These are phyloP conservation scores for Staurois parvus DNA, from an alignment of 2,797 vertebrate genomes.

Conservation along the genomic window DNA sequence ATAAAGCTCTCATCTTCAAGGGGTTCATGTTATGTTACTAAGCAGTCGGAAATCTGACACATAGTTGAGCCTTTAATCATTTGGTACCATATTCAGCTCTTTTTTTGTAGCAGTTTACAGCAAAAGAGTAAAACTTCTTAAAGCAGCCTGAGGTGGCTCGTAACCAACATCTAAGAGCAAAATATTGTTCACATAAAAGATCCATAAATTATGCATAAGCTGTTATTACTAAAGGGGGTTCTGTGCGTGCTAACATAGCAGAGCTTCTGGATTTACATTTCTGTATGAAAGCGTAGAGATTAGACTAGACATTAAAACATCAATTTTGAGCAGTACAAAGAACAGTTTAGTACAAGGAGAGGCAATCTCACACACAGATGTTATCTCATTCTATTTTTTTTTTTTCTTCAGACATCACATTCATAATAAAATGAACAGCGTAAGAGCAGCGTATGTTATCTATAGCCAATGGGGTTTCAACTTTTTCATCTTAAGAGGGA, in stretches of 20 bases:
- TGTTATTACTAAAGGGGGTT: constrained; percentile 6
- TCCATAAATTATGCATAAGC: constrained; percentile 47
- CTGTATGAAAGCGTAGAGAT: constrained; percentile 9
- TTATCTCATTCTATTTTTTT: background rate
- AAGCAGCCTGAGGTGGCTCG: constrained; percentile 18
- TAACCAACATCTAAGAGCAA: constrained; percentile 40
- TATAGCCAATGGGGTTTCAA: background rate
- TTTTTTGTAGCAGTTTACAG: background rate
- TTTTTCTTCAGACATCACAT: background rate
- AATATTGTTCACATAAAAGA: constrained; percentile 48
- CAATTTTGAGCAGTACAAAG: constrained; percentile 4
- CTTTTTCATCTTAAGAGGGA: background rate
- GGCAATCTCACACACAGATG: constrained; percentile 19
- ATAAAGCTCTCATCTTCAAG: background rate
- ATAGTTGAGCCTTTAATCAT: background rate
- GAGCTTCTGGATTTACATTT: constrained; percentile 20
- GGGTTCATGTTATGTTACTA: background rate
- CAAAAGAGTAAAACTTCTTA: background rate
- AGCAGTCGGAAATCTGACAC: background rate
- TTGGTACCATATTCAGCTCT: background rate
- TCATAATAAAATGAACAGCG: background rate
- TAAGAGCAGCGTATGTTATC: background rate
- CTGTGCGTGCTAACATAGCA: constrained; percentile 3
- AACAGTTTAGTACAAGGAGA: background rate
- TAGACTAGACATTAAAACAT: constrained; percentile 8